Percentiles rank a stretch among this genome's conserved stretches.
Conservation (phyloP, 2,888 invertebrate species). For the Oasisia sp. region DNA sequence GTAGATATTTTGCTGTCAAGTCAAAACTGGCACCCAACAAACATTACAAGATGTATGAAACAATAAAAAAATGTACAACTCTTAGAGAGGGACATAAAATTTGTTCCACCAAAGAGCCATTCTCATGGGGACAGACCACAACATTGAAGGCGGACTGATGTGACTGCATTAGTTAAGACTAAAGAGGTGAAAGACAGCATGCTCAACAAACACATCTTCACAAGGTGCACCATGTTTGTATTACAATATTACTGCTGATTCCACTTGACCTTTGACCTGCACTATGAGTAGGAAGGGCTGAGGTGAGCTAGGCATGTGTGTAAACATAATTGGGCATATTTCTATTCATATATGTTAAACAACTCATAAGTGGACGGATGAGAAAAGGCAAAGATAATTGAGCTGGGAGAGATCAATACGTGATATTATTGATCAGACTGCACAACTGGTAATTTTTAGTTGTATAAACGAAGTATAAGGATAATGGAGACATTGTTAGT, state of each 20-base stretch:
- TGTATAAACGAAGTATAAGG: neutral
- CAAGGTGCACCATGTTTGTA: neutral
- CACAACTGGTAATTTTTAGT: neutral
- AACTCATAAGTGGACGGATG: neutral
- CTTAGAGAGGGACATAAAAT: neutral
- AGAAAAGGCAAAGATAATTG: neutral
- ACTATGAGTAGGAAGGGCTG: neutral
- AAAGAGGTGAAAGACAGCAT: neutral
- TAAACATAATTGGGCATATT: neutral
- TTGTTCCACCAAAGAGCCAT: neutral
- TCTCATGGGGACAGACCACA: neutral
- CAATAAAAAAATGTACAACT: neutral
- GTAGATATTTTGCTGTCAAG: too few relatives aligned
- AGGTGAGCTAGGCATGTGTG: neutral
- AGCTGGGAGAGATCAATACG: neutral
- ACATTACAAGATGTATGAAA: neutral
- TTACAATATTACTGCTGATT: neutral
- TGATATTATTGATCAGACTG: neutral
- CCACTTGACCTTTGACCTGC: neutral
- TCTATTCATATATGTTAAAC: neutral
- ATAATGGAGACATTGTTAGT: neutral
- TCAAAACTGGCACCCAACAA: neutral
- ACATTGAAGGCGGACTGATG: neutral
- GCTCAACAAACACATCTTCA: neutral
- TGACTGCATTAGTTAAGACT: neutral